A percentile compares a stretch with the other conserved stretches of the same genome.
These are phyloP conservation scores for Lobophora halterata DNA, from an alignment of 2,888 invertebrate species.

Conservation along the genomic window DNA sequence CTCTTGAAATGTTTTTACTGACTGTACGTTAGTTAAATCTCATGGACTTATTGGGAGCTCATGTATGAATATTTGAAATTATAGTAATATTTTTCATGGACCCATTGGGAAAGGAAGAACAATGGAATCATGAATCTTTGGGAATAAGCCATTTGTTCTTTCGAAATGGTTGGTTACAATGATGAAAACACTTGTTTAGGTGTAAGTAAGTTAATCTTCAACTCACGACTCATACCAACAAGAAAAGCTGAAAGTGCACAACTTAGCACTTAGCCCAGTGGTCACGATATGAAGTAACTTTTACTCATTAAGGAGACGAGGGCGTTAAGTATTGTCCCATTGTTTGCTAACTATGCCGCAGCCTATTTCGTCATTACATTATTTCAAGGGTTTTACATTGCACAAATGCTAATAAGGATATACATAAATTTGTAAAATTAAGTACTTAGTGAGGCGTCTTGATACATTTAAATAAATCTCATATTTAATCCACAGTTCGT, in stretches of 20 bases:
- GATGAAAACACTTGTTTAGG: conserved; percentile 4
- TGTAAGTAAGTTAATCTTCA: conserved; percentile 18
- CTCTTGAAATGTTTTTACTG: too few relatives aligned
- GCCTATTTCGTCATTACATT: conserved; percentile 18
- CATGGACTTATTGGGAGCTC: too few relatives aligned
- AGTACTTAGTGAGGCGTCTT: too few relatives aligned
- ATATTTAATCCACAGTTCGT: too few relatives aligned
- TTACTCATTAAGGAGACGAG: conserved; percentile 27
- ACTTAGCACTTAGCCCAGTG: conserved; percentile 32
- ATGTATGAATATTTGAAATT: too few relatives aligned
- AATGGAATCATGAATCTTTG: too few relatives aligned
- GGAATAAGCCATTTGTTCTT: too few relatives aligned
- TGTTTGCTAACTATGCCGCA: conserved; percentile 25
- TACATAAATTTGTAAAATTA: too few relatives aligned
- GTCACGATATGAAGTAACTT: conserved; percentile 30
- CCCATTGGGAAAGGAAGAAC: too few relatives aligned
- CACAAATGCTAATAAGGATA: conserved; percentile 5
- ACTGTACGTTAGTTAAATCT: too few relatives aligned
- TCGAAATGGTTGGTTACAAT: neutral
- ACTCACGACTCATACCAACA: conserved; percentile 29
- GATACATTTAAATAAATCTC: too few relatives aligned
- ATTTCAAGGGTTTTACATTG: conserved; percentile 9
- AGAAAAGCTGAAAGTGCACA: conserved; percentile 29
- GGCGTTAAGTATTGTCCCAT: conserved; percentile 30
- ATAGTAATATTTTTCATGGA: too few relatives aligned